A percentile compares a stretch with the other conserved stretches of the same genome.
Evolutionary conservation across 2,888 invertebrate species (phyloP).

Genomic region (Drosophila stalkeri): DNA sequence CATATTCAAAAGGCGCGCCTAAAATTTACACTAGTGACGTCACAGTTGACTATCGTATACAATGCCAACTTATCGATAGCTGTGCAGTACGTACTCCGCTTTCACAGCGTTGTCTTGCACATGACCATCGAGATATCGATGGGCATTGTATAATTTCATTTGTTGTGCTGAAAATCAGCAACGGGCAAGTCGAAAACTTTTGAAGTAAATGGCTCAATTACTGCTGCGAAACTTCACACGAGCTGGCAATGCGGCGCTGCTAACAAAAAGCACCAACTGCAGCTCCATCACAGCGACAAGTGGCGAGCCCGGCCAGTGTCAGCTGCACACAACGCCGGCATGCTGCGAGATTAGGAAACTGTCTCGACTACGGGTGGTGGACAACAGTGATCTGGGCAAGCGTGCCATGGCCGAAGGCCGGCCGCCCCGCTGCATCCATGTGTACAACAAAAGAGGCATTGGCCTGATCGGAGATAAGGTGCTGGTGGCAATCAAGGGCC

Average conservation of each 20-base stretch:
- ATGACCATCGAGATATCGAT: slow-evolving; percentile 39
- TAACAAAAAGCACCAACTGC: slow-evolving; percentile 6
- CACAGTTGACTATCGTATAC: slow-evolving; percentile 1
- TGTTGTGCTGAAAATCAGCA: slow-evolving; percentile 42
- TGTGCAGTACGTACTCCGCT: neutral
- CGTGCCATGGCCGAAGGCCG: slow-evolving; percentile 97
- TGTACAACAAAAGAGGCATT: slow-evolving; percentile 92
- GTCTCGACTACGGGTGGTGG: slow-evolving; percentile 95
- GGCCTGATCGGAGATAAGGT: slow-evolving; percentile 92
- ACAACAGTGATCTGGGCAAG: slow-evolving; percentile 98
- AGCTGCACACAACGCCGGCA: slow-evolving; percentile 87
- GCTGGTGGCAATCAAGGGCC: slow-evolving; percentile 96
- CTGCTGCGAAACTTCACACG: slow-evolving; percentile 31
- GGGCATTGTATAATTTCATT: slow-evolving; percentile 55
- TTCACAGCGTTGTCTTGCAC: neutral
- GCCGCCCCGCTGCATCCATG: slow-evolving; percentile 96
- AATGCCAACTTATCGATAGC: slow-evolving; percentile 22
- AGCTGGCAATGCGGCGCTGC: slow-evolving; percentile 15
- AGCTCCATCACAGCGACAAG: slow-evolving; percentile 4
- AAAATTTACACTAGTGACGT: neutral
- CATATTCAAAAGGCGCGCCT: slow-evolving; percentile 2
- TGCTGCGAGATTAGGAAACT: slow-evolving; percentile 90
- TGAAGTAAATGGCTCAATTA: slow-evolving; percentile 44
- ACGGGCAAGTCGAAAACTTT: neutral
- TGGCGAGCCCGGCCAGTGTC: slow-evolving; percentile 84